Percentiles rank a stretch among this genome's conserved stretches.
phyloP scores from a whole-genome alignment of 2,113 vertebrate species.

The Apodemus speciosus region DNA sequence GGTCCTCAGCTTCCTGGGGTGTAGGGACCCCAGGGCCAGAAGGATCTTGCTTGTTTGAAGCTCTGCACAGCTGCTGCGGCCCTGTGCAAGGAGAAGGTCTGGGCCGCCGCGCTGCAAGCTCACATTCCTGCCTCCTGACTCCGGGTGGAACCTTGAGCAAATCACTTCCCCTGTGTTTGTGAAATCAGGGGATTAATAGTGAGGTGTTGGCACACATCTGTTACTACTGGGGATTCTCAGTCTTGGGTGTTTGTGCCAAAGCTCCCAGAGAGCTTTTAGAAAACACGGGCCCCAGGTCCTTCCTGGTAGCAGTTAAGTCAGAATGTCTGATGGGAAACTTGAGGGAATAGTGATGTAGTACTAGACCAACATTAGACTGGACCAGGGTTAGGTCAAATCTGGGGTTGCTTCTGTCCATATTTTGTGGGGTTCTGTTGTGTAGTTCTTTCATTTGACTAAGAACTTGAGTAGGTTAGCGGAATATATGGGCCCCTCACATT shows the following conservation, averaged over 20 bases:
- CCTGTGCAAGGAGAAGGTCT: background rate
- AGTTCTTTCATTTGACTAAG: background rate
- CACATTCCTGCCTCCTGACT: constrained; percentile 49
- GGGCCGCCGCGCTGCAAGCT: background rate
- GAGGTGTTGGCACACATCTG: constrained; percentile 19
- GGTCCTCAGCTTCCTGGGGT: background rate
- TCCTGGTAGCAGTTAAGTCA: constrained; percentile 20
- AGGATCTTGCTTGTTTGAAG: background rate
- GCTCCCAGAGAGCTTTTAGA: constrained; percentile 38
- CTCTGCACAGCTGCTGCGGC: background rate
- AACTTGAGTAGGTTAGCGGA: background rate
- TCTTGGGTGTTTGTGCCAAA: background rate
- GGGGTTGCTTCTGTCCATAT: constrained; percentile 32
- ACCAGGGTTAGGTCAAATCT: background rate
- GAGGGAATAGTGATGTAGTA: background rate
- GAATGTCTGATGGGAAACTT: background rate
- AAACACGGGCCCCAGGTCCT: background rate
- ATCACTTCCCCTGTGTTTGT: constrained; percentile 57
- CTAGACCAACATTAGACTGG: background rate
- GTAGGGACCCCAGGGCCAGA: background rate
- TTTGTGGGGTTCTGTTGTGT: background rate
- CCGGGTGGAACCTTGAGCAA: constrained; percentile 41
- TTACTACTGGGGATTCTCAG: constrained; percentile 11
- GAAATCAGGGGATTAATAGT: constrained; percentile 54
- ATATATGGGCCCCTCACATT: background rate